A percentile compares a stretch with the other conserved stretches of the same genome.
Conservation (phyloP, 2,888 invertebrate genomes). For the Suillia variegata region DNA sequence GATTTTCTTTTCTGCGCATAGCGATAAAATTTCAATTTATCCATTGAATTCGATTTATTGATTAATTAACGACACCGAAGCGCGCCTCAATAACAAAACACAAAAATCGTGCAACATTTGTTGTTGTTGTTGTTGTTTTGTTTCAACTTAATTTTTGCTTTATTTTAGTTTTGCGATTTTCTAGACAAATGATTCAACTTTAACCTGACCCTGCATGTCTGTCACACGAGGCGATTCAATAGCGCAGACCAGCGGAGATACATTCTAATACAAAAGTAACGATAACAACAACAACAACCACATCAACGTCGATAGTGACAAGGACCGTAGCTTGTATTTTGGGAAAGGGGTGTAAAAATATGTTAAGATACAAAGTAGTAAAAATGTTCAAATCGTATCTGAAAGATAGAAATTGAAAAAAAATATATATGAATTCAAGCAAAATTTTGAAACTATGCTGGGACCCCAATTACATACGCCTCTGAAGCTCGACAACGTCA, state of each 20-base stretch:
- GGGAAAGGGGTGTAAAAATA: too few species aligned
- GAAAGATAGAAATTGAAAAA: too few species aligned
- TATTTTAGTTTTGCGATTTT: neutral
- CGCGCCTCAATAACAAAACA: slow-evolving; percentile 16
- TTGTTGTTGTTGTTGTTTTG: too few species aligned
- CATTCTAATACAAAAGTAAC: slow-evolving; percentile 14
- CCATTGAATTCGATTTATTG: neutral
- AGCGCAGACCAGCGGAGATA: neutral
- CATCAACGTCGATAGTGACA: too few species aligned
- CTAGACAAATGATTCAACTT: slow-evolving; percentile 55
- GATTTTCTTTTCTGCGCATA: slow-evolving; percentile 43
- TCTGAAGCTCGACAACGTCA: too few species aligned
- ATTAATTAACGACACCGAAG: slow-evolving; percentile 10
- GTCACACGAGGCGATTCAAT: slow-evolving; percentile 37
- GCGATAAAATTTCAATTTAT: neutral
- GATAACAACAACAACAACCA: slow-evolving; percentile 31
- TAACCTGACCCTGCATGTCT: slow-evolving; percentile 56
- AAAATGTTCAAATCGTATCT: too few species aligned
- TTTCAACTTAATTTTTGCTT: neutral
- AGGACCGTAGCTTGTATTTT: too few species aligned
- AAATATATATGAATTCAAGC: too few species aligned
- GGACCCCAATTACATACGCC: too few species aligned
- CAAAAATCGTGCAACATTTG: slow-evolving; percentile 41
- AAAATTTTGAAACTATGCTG: too few species aligned
- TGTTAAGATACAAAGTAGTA: too few species aligned